Conservation (phyloP, 2,888 invertebrate species). For the Chaitophorus viminalis region DNA sequence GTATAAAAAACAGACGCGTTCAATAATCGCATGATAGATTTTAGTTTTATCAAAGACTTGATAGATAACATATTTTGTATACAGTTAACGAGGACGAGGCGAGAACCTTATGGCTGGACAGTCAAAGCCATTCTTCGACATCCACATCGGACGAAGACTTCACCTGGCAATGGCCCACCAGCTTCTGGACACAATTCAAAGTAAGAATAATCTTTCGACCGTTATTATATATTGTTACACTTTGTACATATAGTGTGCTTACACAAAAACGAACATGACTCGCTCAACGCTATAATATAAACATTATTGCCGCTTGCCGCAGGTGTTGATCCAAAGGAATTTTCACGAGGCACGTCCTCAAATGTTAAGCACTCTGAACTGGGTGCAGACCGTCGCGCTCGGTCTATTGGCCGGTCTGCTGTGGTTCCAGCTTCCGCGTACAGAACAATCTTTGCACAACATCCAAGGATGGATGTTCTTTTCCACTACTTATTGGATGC, state of each 20-base stretch:
- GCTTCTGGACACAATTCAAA: slow-evolving; percentile 81
- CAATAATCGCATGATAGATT: too few relatives aligned
- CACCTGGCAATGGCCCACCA: slow-evolving; percentile 79
- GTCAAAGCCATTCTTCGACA: slow-evolving; percentile 74
- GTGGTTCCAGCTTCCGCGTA: slow-evolving; percentile 82
- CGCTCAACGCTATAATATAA: too few relatives aligned
- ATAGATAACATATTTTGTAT: slow-evolving; percentile 38
- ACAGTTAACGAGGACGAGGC: slow-evolving; percentile 74
- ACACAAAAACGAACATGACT: not conserved
- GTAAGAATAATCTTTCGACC: slow-evolving; percentile 65
- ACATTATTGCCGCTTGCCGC: slow-evolving; percentile 21
- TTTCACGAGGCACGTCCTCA: slow-evolving; percentile 80
- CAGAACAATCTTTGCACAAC: slow-evolving; percentile 79
- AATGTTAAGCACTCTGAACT: slow-evolving; percentile 81
- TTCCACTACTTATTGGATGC: slow-evolving; percentile 84
- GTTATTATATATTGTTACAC: too few relatives aligned
- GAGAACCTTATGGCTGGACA: slow-evolving; percentile 77
- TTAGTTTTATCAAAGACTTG: too few relatives aligned
- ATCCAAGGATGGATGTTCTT: slow-evolving; percentile 88
- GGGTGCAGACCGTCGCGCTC: slow-evolving; percentile 79
- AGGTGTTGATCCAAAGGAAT: slow-evolving; percentile 78
- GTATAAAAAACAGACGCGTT: not conserved
- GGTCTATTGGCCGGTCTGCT: slow-evolving; percentile 79
- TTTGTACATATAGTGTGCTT: too few relatives aligned
- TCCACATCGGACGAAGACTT: slow-evolving; percentile 76